A percentile compares a stretch with the other conserved stretches of the same genome.
Conservation (phyloP, 2,888 invertebrate genomes). For the Ormyrus thymus region DNA sequence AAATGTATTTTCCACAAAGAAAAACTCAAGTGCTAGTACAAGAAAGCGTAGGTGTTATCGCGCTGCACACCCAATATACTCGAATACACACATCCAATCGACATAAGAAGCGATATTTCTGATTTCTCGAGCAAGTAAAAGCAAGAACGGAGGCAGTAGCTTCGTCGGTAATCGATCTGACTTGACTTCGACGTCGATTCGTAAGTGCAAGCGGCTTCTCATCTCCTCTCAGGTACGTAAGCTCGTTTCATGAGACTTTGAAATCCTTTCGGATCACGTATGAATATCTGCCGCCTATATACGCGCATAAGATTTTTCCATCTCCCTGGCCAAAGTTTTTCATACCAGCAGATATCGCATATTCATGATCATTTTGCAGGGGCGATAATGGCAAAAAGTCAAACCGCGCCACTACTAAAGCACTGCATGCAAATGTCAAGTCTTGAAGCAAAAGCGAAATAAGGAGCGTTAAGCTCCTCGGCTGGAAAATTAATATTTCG, state of each 20-base stretch:
- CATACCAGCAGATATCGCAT: slow-evolving; percentile 34
- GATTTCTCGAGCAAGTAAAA: not conserved
- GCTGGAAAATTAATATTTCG: slow-evolving; percentile 43
- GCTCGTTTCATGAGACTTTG: slow-evolving; percentile 13
- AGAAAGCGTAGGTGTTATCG: not conserved
- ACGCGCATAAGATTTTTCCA: not conserved
- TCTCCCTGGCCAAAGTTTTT: slow-evolving; percentile 30
- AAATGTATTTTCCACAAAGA: slow-evolving; percentile 22
- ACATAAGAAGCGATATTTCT: too few species aligned
- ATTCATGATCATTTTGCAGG: slow-evolving; percentile 38
- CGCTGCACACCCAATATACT: too few species aligned
- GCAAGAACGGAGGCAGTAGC: not conserved
- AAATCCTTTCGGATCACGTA: slow-evolving; percentile 22
- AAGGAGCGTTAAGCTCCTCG: slow-evolving; percentile 18
- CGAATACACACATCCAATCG: too few species aligned
- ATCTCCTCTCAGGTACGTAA: not conserved
- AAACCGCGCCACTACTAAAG: slow-evolving; percentile 30
- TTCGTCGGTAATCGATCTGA: slow-evolving; percentile 19
- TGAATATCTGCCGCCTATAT: slow-evolving; percentile 2
- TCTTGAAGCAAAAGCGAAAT: slow-evolving; percentile 12
- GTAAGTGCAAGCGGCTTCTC: not conserved
- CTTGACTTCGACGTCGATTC: slow-evolving; percentile 11
- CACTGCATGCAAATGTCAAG: slow-evolving; percentile 41
- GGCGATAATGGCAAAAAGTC: slow-evolving; percentile 37
- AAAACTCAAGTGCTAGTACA: not conserved